phyloP scores from a whole-genome alignment of 2,113 vertebrate species.

The Uropsilus gracilis region DNA sequence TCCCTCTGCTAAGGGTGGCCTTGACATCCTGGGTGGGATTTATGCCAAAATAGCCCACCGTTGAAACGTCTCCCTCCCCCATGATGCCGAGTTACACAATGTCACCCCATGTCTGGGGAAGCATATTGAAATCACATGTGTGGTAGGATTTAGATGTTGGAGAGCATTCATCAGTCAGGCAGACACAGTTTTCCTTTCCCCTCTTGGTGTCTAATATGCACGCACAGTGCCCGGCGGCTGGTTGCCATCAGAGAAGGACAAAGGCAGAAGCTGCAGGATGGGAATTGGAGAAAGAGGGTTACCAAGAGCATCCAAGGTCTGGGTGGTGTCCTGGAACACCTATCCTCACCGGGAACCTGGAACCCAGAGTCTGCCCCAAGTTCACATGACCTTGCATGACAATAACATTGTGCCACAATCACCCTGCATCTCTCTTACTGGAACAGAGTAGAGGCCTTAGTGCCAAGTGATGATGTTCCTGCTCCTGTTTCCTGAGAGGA shows the following conservation, averaged over 20 bases:
- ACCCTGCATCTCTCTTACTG: not conserved
- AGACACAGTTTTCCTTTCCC: not conserved
- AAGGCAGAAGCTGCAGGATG: not conserved
- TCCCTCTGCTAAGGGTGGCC: not conserved
- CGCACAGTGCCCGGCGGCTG: fast-evolving
- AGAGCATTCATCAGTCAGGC: not conserved
- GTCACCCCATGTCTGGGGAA: not conserved
- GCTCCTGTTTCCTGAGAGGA: not conserved
- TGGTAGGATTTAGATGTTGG: fast-evolving
- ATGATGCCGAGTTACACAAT: fast-evolving
- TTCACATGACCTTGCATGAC: not conserved
- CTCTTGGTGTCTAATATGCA: not conserved
- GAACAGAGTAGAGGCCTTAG: not conserved
- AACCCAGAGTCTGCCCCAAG: not conserved
- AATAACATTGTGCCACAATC: not conserved
- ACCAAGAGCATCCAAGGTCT: not conserved
- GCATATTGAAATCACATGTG: not conserved
- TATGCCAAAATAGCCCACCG: not conserved
- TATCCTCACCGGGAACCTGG: too few relatives aligned
- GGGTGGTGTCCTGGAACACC: not conserved
- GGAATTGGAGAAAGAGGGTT: not conserved
- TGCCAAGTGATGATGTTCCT: fast-evolving
- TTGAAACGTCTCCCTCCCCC: not conserved
- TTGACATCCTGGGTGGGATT: not conserved
- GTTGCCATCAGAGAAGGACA: not conserved